phyloP scores from a whole-genome alignment of 2,797 vertebrate species.

The Caiman crocodilus region DNA sequence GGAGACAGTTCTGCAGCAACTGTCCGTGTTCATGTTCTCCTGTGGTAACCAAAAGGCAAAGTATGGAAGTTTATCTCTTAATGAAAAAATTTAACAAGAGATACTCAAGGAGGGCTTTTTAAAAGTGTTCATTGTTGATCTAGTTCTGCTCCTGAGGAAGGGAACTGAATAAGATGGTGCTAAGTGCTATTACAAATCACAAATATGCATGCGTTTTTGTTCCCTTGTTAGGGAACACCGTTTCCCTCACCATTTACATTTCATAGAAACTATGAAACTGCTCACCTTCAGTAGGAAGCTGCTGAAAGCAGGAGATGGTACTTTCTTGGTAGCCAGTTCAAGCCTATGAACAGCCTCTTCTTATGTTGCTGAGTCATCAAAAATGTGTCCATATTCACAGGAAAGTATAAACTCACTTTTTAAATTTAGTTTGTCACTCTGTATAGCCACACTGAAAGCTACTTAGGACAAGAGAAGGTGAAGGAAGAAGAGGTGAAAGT shows the following conservation, averaged over 20 bases:
- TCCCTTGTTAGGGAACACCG: neutral
- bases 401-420: neutral
- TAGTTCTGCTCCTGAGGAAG: conserved; percentile 1
- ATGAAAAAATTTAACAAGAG: neutral
- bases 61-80: neutral
- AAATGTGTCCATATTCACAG: neutral
- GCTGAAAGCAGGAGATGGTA: neutral
- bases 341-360: neutral
- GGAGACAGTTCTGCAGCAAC: too few species aligned
- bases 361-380: neutral
- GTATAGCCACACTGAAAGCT: neutral
- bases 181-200: neutral
- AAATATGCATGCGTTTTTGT: neutral
- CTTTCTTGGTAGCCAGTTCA: conserved; percentile 1
- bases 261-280: accelerated
- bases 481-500: neutral
- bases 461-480: neutral
- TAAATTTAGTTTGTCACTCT: neutral
- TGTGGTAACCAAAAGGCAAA: too few species aligned
- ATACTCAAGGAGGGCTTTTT: neutral
- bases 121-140: neutral
- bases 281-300: neutral
- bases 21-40: too few species aligned
- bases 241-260: neutral
- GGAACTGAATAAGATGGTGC: neutral